Percentiles rank a stretch among this genome's conserved stretches.
Evolutionary conservation across 2,888 invertebrate species (phyloP).

Genomic region (Cataglyphis livida): DNA sequence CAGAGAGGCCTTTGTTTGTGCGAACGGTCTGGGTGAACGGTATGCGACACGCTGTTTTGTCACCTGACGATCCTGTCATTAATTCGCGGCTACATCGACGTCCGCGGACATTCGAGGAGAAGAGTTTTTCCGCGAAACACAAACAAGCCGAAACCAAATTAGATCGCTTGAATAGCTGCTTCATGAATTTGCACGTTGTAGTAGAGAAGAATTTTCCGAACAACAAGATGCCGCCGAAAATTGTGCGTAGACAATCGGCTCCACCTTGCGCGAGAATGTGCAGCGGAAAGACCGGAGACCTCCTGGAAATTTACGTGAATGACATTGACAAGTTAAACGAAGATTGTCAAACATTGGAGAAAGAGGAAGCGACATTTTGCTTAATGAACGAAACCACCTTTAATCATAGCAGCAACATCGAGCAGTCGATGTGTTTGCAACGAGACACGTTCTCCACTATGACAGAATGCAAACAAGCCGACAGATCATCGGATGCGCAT

Average conservation of each 20-base stretch:
- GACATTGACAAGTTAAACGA: constrained; percentile 15
- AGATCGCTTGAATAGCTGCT: constrained; percentile 76
- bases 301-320: constrained; percentile 12
- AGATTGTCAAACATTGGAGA: constrained; percentile 6
- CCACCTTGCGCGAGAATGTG: constrained; percentile 67
- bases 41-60: constrained; percentile 90
- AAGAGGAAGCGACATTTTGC: neutral
- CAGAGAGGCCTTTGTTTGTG: constrained; percentile 87
- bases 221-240: constrained; percentile 55
- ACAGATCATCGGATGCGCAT: constrained; percentile 46
- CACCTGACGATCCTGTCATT: constrained; percentile 88
- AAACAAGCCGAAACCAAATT: constrained; percentile 68
- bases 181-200: constrained; percentile 79
- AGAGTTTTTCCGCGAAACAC: constrained; percentile 73
- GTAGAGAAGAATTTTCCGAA: constrained; percentile 70
- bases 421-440: neutral
- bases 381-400: neutral
- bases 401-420: neutral
- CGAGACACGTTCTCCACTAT: constrained; percentile 9
- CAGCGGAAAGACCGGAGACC: constrained; percentile 8
- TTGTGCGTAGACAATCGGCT: constrained; percentile 77
- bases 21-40: constrained; percentile 90
- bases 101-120: constrained; percentile 74
- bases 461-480: constrained; percentile 21
- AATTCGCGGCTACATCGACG: constrained; percentile 72